phyloP scores from a whole-genome alignment of 2,113 vertebrate genomes.

The Bagarius yarrelli region DNA sequence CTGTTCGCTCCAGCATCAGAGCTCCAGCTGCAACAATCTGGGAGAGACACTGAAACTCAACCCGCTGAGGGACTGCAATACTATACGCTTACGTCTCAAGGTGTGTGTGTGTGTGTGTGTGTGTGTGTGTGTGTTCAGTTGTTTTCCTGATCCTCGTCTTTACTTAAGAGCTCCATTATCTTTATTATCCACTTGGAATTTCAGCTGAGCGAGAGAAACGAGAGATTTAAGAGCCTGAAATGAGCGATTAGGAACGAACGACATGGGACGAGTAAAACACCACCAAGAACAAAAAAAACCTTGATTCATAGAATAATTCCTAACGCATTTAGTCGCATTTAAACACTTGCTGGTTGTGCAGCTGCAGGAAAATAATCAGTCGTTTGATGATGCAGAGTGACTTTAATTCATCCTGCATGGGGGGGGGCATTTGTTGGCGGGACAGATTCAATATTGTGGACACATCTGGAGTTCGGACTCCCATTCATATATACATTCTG shows the following conservation, averaged over 20 bases:
- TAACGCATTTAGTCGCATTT: no score
- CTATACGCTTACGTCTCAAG: constrained; percentile 90
- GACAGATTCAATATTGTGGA: no score
- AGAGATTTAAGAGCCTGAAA: neutral
- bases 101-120: constrained; percentile 63
- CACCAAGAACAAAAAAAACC: neutral
- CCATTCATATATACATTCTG: no score
- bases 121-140: constrained; percentile 30
- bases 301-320: no score
- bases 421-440: no score
- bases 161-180: constrained; percentile 25
- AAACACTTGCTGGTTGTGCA: no score
- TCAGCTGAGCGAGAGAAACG: neutral
- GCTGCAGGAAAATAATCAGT: no score
- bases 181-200: constrained; percentile 9
- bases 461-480: no score
- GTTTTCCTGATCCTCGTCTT: constrained; percentile 51
- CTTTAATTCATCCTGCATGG: no score
- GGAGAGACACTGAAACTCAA: constrained; percentile 95
- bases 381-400: no score
- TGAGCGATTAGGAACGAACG: constrained; percentile 4
- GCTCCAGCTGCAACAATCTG: constrained; percentile 90
- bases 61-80: constrained; percentile 88
- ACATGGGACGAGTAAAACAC: neutral
- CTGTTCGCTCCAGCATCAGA: constrained; percentile 90